Percentiles rank a stretch among this genome's conserved stretches.
Evolutionary conservation across 2,797 vertebrate genomes (phyloP).

Genomic region (Galago senegalensis): DNA sequence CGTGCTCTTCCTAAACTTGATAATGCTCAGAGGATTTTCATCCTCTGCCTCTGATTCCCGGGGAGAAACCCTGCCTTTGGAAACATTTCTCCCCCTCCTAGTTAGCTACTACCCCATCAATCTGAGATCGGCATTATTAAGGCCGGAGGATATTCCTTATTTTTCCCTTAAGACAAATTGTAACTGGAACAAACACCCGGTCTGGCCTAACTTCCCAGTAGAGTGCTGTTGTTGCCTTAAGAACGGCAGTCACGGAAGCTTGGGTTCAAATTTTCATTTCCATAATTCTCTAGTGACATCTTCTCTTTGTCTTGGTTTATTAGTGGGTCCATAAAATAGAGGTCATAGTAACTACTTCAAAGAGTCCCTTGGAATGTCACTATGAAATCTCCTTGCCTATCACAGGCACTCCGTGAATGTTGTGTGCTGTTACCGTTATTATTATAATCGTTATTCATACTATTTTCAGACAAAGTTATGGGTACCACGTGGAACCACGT

Average conservation of each 20-base stretch:
- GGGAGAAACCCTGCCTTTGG: not conserved
- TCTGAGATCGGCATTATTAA: not conserved
- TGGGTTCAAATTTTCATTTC: not conserved
- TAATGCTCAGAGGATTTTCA: not conserved
- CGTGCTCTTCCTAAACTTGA: not conserved
- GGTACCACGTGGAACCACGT: fast-evolving
- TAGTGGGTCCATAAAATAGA: not conserved
- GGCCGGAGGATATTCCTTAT: not conserved
- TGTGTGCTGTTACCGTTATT: not conserved
- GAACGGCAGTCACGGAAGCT: not conserved
- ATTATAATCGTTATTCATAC: not conserved
- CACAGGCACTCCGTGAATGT: not conserved
- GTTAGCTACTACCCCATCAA: not conserved
- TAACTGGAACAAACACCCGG: fast-evolving
- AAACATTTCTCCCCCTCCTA: not conserved
- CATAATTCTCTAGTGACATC: too few relatives aligned
- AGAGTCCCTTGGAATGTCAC: not conserved
- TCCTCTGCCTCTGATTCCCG: not conserved
- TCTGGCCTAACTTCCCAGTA: not conserved
- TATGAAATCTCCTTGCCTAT: not conserved
- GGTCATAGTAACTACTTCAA: not conserved
- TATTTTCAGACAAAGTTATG: not conserved
- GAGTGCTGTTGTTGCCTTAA: fast-evolving
- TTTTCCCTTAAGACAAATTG: not conserved
- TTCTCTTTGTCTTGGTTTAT: not conserved